phyloP scores from a whole-genome alignment of 2,888 invertebrate species.

The Ormyrus pomaceus region DNA sequence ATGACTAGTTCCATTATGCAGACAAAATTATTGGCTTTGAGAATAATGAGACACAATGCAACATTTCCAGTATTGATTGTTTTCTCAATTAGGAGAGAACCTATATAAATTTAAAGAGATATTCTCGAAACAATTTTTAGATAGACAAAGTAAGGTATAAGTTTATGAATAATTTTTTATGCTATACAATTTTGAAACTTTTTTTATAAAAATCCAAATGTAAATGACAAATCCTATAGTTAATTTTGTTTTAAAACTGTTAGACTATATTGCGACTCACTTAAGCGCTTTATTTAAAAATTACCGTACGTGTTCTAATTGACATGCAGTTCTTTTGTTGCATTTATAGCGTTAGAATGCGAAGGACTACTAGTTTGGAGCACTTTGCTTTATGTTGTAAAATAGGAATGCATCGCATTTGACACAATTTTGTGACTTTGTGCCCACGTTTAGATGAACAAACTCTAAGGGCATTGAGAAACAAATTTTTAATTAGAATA shows the following conservation, averaged over 20 bases:
- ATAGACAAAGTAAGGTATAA: slow-evolving; percentile 36
- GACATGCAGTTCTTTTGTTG: slow-evolving; percentile 5
- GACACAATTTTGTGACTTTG: slow-evolving; percentile 18
- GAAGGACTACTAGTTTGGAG: slow-evolving; percentile 9
- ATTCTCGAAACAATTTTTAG: slow-evolving; percentile 34
- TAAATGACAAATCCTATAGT: slow-evolving; percentile 32
- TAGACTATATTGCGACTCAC: slow-evolving; percentile 32
- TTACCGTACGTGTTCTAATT: slow-evolving; percentile 13
- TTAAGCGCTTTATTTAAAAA: slow-evolving; percentile 20
- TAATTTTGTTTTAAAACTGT: slow-evolving; percentile 14
- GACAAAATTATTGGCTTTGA: slow-evolving; percentile 31
- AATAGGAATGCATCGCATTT: background rate
- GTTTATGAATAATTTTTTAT: slow-evolving; percentile 44
- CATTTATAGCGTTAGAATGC: background rate
- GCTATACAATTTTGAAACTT: slow-evolving; percentile 33
- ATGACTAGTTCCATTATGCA: slow-evolving; percentile 38
- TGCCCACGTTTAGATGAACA: background rate
- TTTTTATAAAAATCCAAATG: slow-evolving; percentile 32
- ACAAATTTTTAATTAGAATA: slow-evolving; percentile 32
- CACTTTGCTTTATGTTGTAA: slow-evolving; percentile 12
- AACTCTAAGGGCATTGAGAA: slow-evolving; percentile 17
- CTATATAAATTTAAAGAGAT: slow-evolving; percentile 21
- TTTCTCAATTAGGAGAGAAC: slow-evolving; percentile 26
- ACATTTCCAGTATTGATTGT: slow-evolving; percentile 33
- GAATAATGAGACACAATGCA: slow-evolving; percentile 18